Base-by-base conservation (phyloP, 2,797 vertebrate species). In the Sebastes miniatus region DNA sequence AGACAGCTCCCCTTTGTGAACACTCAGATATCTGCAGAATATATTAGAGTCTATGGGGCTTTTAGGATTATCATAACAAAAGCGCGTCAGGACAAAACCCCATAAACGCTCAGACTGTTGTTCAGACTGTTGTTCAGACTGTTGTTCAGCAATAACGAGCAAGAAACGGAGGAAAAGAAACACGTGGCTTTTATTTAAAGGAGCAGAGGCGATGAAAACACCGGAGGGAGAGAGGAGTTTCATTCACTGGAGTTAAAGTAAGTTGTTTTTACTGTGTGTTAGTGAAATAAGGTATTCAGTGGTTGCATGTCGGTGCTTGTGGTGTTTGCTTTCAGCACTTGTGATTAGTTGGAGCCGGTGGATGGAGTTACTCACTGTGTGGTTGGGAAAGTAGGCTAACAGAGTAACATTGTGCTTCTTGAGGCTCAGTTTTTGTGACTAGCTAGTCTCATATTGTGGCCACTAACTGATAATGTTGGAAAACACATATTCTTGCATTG, bases 111-210 rank as follows among this genome's bases (percentile, higher is more conserved):
- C 32, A 43, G 39, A 43, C 76, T 61, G 77, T 43, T 14, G 36
- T 39, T 39, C 36, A 39, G 36, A 39, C 36, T 39, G 36, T 43
- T 14, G 36, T 39, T 39, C 36, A 39, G 36, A 39, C 36, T 39
- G 36, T 43, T 43, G 39, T 43, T 43, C 39, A 43, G 39, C 39
- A 43, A 43, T 43, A 43, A 43, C 39, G 39, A 43, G 39, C 39
- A 43, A 43, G 68, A 71, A 71, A 75, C 52, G 79, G 71, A 77
- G 63, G 20, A 69, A 88, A 84, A 24, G 73, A 89, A 85, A 84
- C 94, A 94, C 92, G 91, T 93, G 93, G 85, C 39, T 91, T 65
- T 65, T 8, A 3, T 91, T 88, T 89, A 91, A 93, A 89, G 89
- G 78, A 81, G 76, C 74, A 79, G 87, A 69, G 52, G 84, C 79